These are phyloP conservation scores for Slavum lentiscoides DNA, from an alignment of 2,888 invertebrate genomes.

Conservation along the genomic window DNA sequence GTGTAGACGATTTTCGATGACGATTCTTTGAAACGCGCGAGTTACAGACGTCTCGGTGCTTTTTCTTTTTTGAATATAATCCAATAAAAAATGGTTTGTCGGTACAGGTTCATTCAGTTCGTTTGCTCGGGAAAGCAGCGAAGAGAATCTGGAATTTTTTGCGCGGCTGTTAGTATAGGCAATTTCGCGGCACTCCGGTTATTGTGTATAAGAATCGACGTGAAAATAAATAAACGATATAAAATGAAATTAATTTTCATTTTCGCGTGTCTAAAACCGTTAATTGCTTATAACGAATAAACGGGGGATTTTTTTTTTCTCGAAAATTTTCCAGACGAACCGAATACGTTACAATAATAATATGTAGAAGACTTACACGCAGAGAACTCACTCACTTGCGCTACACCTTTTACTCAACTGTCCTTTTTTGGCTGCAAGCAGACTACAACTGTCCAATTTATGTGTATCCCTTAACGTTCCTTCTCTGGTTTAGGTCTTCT, in stretches of 20 bases:
- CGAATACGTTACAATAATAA: neutral
- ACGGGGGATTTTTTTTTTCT: neutral
- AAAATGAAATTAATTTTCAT: too few species aligned
- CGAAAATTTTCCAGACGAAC: constrained; percentile 1
- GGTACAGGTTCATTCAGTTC: neutral
- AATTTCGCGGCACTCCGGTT: neutral
- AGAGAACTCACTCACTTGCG: too few species aligned
- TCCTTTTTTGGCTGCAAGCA: too few species aligned
- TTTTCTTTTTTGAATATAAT: neutral
- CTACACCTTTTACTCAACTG: too few species aligned
- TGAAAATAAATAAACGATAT: too few species aligned
- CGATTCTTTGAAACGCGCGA: too few species aligned
- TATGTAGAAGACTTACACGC: neutral
- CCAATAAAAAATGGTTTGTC: neutral
- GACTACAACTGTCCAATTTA: too few species aligned
- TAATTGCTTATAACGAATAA: neutral
- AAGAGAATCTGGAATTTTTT: neutral
- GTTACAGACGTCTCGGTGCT: too few species aligned
- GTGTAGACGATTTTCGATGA: too few species aligned
- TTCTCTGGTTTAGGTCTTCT: too few species aligned
- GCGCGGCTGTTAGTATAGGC: neutral
- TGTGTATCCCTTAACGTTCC: too few species aligned
- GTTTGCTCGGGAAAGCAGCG: neutral
- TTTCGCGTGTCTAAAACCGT: too few species aligned
- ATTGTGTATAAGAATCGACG: neutral